A percentile compares a stretch with the other conserved stretches of the same genome.
Conservation (phyloP, 1,140 invertebrate species). For the Chionoecetes opilio region DNA sequence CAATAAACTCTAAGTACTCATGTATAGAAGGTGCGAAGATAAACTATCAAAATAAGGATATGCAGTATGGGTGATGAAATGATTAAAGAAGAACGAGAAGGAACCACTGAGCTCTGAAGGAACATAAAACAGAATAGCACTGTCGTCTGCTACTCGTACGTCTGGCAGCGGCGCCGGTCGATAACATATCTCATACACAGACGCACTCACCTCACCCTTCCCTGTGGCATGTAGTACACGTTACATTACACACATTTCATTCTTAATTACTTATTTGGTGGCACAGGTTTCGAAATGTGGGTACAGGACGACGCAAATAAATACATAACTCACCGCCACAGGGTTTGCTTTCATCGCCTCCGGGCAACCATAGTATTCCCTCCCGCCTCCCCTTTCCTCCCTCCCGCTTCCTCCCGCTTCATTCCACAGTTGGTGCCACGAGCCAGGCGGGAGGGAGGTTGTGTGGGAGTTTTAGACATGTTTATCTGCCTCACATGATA, state of each 20-base stretch:
- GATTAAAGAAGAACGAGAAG: too few species aligned
- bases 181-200: neutral
- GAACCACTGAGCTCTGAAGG: too few species aligned
- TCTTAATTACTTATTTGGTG: neutral
- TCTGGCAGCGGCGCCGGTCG: neutral
- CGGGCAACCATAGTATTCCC: neutral
- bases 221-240: neutral
- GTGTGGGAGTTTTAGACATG: neutral
- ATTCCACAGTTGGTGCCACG: neutral
- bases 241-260: neutral
- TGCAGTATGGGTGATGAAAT: too few species aligned
- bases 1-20: too few species aligned
- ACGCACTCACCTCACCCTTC: neutral
- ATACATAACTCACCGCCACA: neutral
- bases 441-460: neutral
- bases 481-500: neutral
- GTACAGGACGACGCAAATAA: neutral
- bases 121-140: too few species aligned
- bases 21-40: too few species aligned
- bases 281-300: neutral
- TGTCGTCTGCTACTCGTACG: neutral
- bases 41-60: too few species aligned
- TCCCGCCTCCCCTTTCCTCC: neutral
- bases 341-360: neutral
- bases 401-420: neutral